phyloP scores from a whole-genome alignment of 2,888 invertebrate species.

The Dascillus cervinus region DNA sequence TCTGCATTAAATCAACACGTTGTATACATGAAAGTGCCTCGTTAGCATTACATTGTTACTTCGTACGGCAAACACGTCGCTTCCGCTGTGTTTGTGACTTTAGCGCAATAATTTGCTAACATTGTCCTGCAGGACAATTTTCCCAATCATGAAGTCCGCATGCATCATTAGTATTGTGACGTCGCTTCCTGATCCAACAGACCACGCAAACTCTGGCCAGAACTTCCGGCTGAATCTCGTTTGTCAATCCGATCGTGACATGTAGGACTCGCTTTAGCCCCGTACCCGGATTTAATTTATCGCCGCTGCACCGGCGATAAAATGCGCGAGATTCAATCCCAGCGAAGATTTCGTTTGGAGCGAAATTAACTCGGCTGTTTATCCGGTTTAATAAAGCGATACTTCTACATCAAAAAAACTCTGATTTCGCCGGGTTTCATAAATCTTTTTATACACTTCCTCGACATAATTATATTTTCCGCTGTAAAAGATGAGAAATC shows the following conservation, averaged over 20 bases:
- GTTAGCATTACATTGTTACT: no score
- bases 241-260: slow-evolving; percentile 31
- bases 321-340: slow-evolving; percentile 7
- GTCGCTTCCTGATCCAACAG: slow-evolving; percentile 30
- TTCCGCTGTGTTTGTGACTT: no score
- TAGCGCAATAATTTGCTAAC: slow-evolving; percentile 5
- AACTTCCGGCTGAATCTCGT: slow-evolving; percentile 32
- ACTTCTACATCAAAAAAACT: no score
- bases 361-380: not conserved
- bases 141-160: slow-evolving; percentile 11
- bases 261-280: slow-evolving; percentile 12
- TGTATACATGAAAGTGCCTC: no score
- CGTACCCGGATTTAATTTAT: slow-evolving; percentile 15
- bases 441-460: no score
- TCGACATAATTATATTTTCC: no score
- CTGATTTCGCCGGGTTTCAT: no score
- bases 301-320: slow-evolving; percentile 12
- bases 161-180: slow-evolving; percentile 25
- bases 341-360: not conserved
- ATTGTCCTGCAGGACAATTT: slow-evolving; percentile 11
- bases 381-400: no score
- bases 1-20: no score
- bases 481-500: no score
- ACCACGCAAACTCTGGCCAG: slow-evolving; percentile 33
- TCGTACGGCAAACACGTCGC: no score